Evolutionary conservation across 1,140 invertebrate genomes (phyloP), one percentile per base, ranked within the genome.

Genomic region (Luehdorfia chinensis): DNA sequence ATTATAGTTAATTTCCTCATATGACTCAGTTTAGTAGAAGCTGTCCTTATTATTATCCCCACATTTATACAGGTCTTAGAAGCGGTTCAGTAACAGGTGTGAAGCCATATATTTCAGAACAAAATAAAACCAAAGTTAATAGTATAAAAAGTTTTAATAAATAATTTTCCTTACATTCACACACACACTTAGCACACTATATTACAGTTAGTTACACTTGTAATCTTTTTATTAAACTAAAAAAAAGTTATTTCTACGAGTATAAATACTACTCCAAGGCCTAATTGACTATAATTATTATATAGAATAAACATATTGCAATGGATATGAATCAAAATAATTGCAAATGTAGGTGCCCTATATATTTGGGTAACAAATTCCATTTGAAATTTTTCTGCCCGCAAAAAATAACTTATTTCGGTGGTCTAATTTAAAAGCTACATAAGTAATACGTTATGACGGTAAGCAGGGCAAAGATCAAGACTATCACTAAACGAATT

Each of bases 131-230:
- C 1, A 7, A 30, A 7, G 18, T 21, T 37, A 28, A 27, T 43
- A 23, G 21, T 43, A 43, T 28, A 43, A 43, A 43, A 18, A 15
- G 9, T 30, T n/a, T 71, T 68, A 71, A 71, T 71, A 71, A 71
- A 71, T 71, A 30, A 77, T 47, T 51, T 59, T 72, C 70, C 70
- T 75, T 74, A 81, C 75, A 72, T 66, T 69, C 65, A 74, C 43
- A 60, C 69, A 70, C 65, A 74, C 43, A 60, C 58, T 65, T 16
- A 30, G 9, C 66, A 74, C 72, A 57, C 59, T 83, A 83, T 83
- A 66, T 66, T 83, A 83, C 78, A 83, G 74, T 68, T 68, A 76
- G 57, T 68, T 73, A 66, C 57, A 60, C 50, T 48, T 46, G 47
- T 30, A 23, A 37, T 48, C 9, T 53, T 53, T 45, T 43, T 27